Evolutionary conservation across 2,888 invertebrate species (phyloP), one percentile per base, ranked within the genome.

Genomic region (Mellilla xanthometata): DNA sequence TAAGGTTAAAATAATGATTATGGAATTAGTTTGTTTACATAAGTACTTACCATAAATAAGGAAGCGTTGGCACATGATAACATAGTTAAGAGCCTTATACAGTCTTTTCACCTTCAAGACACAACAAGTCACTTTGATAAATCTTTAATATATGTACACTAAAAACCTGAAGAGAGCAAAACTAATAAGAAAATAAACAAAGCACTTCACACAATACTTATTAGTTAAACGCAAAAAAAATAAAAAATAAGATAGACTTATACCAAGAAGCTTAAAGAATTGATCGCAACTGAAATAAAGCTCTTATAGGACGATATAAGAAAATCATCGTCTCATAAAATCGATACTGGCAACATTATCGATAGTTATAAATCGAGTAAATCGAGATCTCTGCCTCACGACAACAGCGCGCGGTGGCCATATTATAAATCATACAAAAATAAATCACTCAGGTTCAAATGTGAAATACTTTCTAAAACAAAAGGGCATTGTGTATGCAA

Each of bases 391-490:
- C 53, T 12, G 26, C 46, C 44, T 60, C 72, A 74, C 69, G 66
- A 74, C 68, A 60, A 58, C 59, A 60, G 58, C 58, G 53, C 50
- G 56, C 58, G 61, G 66, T 68, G 71, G 71, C 67, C 66, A 65
- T 62, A 54, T 67, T 77, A 84, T 87, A 84, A 87, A 85, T 87
- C 85, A 88, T 83, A 79, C 70, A 81, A 83, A 85, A 85, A 87
- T 84, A 89, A 86, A 87, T 88, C 86, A 82, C 71, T 82, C 80
- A 75, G 76, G 76, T 79, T 78, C 74, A 77, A 80, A 86, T 86
- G 87, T 87, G 88, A 88, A 88, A 88, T 87, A 87, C 85, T 88
- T 83, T 85, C 86, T 83, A 84, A 85, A 88, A 89, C 88, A 87
- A 89, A 86, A 85, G 85, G 67, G 82, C 79, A 86, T 88, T 86